phyloP scores from a whole-genome alignment of 2,888 invertebrate species.

The Bellardia bayeri region DNA sequence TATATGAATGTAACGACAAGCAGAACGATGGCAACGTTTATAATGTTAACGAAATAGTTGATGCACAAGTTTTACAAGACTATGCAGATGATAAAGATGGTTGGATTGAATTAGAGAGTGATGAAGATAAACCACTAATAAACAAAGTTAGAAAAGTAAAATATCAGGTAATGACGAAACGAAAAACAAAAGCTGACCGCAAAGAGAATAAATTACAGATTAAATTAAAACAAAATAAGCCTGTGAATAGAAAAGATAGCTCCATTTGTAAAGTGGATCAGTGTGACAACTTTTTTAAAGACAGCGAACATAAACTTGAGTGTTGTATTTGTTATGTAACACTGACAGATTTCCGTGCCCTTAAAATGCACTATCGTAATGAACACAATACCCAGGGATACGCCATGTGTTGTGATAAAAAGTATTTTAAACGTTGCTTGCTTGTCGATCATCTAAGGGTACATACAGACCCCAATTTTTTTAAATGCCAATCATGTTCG shows the following conservation, averaged over 20 bases:
- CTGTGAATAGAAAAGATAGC: not conserved
- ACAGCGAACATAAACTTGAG: slow-evolving; percentile 54
- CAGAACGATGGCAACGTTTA: too few species aligned
- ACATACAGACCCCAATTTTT: slow-evolving; percentile 81
- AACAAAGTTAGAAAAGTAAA: too few species aligned
- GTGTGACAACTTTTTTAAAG: not conserved
- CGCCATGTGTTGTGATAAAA: slow-evolving; percentile 81
- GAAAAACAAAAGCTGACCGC: too few species aligned
- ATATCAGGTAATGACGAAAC: too few species aligned
- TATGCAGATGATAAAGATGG: too few species aligned
- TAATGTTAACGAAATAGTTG: too few species aligned
- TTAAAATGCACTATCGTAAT: slow-evolving; percentile 65
- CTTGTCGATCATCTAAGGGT: slow-evolving; percentile 82
- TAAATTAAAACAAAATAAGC: not conserved
- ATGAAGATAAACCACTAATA: too few species aligned
- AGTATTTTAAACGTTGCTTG: slow-evolving; percentile 79
- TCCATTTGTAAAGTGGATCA: not conserved
- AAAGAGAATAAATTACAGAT: not conserved
- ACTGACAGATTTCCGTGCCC: slow-evolving; percentile 45
- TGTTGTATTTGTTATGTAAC: slow-evolving; percentile 64
- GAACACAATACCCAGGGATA: slow-evolving; percentile 78
- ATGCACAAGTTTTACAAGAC: too few species aligned
- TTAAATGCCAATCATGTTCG: slow-evolving; percentile 80
- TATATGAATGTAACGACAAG: too few species aligned
- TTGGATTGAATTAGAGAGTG: too few species aligned